Base-by-base conservation (phyloP, 2,797 vertebrate species). In the Capromys pilorides region DNA sequence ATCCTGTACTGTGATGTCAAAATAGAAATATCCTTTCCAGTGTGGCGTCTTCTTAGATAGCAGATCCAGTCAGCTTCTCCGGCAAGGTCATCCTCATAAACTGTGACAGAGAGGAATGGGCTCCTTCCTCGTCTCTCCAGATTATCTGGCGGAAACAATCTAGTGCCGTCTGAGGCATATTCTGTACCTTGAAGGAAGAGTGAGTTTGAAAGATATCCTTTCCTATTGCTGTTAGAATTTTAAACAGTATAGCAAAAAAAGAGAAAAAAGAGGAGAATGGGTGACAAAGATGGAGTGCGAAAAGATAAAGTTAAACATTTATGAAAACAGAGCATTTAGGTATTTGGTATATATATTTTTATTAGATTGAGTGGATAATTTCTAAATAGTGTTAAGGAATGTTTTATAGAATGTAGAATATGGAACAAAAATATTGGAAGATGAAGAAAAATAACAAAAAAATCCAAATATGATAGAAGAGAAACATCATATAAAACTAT, bases 71-170 rank as follows among this genome's bases (percentile, higher is more conserved):
- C 96, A 96, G 97, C n/a, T 49, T 61, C 45, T 88, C 71, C 94
- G 93, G 59, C 95, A 97, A 97, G 95, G 97, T 92, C 86, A 94
- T 54, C 69, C 61, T 92, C 80, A 90, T 97, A 96, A 97, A 97
- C 67, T 75, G 51, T 91, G 91, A 78, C 91, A 96, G 87, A 59
- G 90, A 67, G 78, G 96, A 95, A 92, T 90, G 88, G 73, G 31
- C 19, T 62, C 80, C 18, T 93, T 97, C 92, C 95, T 92, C 93
- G 96, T 96, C 92, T 95, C 77, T 69, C 77, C 79, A 92, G 84
- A 94, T 95, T 96, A 96, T 90, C 95, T 97, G 87, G 41, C 66
- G 91, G 91, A 73, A 86, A 89, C 19, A 94, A 78, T 41, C 82
- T 88, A 69, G 22, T 89, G 62, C 51, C 41, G 77, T 33, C 75